Evolutionary conservation across 1,140 invertebrate genomes (phyloP).

Genomic region (Acyrthosiphon pisum): DNA sequence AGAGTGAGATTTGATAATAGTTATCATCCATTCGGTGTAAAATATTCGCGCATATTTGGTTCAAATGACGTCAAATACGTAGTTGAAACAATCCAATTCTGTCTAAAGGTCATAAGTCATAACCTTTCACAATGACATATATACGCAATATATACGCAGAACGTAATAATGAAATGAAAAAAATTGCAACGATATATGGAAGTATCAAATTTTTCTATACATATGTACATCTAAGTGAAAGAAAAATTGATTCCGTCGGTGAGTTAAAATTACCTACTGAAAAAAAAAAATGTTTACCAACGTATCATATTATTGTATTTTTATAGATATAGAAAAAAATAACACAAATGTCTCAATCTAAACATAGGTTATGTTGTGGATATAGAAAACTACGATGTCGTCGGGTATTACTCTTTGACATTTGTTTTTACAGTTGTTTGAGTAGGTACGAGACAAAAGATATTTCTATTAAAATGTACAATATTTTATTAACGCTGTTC

Average conservation of each 20-base stretch:
- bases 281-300: neutral
- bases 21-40: neutral
- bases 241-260: neutral
- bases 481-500: too few relatives aligned
- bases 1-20: neutral
- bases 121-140: neutral
- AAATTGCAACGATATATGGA: neutral
- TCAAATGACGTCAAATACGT: neutral
- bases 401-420: neutral
- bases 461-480: neutral
- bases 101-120: neutral
- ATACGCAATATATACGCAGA: neutral
- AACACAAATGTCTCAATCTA: neutral
- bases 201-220: neutral
- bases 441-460: too few relatives aligned
- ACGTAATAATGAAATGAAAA: neutral
- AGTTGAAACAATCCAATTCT: neutral
- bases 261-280: neutral
- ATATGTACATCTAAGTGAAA: neutral
- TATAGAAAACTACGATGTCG: neutral
- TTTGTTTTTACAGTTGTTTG: neutral
- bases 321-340: neutral
- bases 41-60: neutral
- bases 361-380: neutral
- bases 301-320: neutral